Evolutionary conservation across 1,140 invertebrate genomes (phyloP), one percentile per base, ranked within the genome.

Genomic region (Tetraneura akinire): DNA sequence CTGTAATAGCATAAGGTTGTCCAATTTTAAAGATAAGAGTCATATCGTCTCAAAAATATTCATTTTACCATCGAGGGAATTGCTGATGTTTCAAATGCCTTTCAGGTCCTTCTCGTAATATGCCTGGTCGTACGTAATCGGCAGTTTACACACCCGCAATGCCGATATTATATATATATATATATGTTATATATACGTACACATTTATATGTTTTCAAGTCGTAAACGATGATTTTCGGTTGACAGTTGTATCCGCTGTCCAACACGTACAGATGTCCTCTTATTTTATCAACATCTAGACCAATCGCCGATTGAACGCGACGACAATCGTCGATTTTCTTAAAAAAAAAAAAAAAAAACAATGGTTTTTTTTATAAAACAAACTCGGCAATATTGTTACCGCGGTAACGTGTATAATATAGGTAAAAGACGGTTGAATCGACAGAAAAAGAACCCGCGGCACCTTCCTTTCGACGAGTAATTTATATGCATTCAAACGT

Each of bases 211-310:
- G 90, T 93, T 26, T 88, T 87, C 82, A 93, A 86, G 83, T 94
- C 92, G 80, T 93, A 92, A 16, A 93, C 88, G 14, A 93, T 86
- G 23, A 94, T 87, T 86, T 94, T 94, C 0, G 93, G 93, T 1
- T 90, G 90, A 84, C 93, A 94, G 26, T 91, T 89, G 85, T 90
- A 93, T 0, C 93, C 92, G n/a, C 89, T 88, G 83, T 90, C 89
- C 42, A 92, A 83, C 6, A 92, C 89, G 92, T 92, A 94, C 5
- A 94, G 83, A 32, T 92, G 86, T 1, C 71, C 62, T 68, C 57
- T 80, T 8, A 62, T 18, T 16, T 26, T 32, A 29, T 80, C 81
- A 55, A 47, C 2, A 42, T 80, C 74, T 10, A 81, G 6, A 10
- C 66, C 64, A 45, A 80, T 23, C 14, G 81, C 60, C 14, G 76